These are phyloP conservation scores for Podocnemis expansa DNA, from an alignment of 2,113 vertebrate species.

Conservation along the genomic window DNA sequence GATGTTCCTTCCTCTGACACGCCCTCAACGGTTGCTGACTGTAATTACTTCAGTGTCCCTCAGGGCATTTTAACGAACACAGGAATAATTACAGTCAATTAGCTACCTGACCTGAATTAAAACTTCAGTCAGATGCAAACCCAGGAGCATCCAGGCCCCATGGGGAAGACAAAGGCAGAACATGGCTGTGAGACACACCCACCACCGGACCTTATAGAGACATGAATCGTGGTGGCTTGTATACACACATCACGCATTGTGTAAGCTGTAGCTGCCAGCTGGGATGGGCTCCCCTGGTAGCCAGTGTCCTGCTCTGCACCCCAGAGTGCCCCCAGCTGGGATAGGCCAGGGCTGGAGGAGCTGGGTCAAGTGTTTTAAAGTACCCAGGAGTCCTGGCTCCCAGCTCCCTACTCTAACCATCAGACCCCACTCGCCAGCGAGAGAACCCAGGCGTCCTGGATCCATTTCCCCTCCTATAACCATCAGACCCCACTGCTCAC, in stretches of 20 bases:
- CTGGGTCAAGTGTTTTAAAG: too few species aligned
- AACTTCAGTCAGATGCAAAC: not conserved
- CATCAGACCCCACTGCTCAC: not conserved
- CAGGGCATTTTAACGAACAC: not conserved
- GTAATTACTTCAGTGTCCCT: not conserved
- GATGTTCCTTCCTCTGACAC: not conserved
- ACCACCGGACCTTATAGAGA: not conserved
- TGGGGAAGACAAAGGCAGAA: not conserved
- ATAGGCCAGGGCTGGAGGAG: too few species aligned
- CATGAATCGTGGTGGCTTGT: not conserved
- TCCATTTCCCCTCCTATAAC: too few species aligned
- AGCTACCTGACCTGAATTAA: not conserved
- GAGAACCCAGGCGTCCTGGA: too few species aligned
- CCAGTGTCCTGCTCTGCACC: too few species aligned
- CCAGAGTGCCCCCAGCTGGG: not conserved
- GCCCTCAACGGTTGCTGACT: not conserved
- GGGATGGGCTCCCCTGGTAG: too few species aligned
- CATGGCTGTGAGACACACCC: not conserved
- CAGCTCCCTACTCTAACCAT: not conserved
- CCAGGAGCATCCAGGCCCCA: too few species aligned
- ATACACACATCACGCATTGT: not conserved
- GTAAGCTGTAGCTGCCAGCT: not conserved
- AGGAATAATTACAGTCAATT: not conserved
- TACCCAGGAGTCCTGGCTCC: not conserved
- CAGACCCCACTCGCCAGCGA: not conserved